A percentile compares a stretch with the other conserved stretches of the same genome.
phyloP scores from a whole-genome alignment of 2,797 vertebrate species.

The Chromobotia macracanthus region DNA sequence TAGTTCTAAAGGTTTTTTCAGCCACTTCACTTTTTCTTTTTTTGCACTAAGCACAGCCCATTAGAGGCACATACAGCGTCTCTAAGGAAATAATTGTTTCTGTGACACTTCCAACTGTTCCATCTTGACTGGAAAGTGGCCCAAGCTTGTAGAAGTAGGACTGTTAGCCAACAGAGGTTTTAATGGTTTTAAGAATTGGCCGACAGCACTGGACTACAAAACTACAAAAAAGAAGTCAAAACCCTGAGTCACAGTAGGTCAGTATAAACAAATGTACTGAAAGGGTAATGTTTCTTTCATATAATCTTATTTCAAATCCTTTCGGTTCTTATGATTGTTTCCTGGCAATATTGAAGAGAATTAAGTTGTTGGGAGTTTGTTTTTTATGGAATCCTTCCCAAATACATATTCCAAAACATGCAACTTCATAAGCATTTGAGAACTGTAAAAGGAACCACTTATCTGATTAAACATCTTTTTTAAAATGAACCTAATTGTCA shows the following conservation, averaged over 20 bases:
- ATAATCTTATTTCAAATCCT: neutral
- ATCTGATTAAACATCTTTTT: constrained; percentile 46
- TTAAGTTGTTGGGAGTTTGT: neutral
- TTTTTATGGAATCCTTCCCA: neutral
- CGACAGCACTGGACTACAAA: neutral
- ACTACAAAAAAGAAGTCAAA: neutral
- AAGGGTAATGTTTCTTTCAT: neutral
- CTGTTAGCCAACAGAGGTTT: neutral
- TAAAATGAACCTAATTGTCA: constrained; percentile 54
- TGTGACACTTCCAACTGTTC: constrained; percentile 51
- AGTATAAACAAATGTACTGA: neutral
- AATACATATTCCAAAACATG: neutral
- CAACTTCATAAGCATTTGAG: neutral
- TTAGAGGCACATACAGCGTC: constrained; percentile 33
- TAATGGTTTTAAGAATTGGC: neutral
- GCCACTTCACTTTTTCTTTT: constrained; percentile 36
- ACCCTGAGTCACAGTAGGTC: neutral
- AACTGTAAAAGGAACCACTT: constrained; percentile 31
- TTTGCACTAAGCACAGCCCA: constrained; percentile 48
- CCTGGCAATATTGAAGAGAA: neutral
- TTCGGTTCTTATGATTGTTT: neutral
- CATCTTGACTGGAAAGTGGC: constrained; percentile 47
- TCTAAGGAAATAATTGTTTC: constrained; percentile 50
- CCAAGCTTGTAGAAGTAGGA: constrained; percentile 20
- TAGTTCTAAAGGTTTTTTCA: constrained; percentile 50